phyloP scores from a whole-genome alignment of 2,113 vertebrate genomes.

The Apodemus sylvaticus region DNA sequence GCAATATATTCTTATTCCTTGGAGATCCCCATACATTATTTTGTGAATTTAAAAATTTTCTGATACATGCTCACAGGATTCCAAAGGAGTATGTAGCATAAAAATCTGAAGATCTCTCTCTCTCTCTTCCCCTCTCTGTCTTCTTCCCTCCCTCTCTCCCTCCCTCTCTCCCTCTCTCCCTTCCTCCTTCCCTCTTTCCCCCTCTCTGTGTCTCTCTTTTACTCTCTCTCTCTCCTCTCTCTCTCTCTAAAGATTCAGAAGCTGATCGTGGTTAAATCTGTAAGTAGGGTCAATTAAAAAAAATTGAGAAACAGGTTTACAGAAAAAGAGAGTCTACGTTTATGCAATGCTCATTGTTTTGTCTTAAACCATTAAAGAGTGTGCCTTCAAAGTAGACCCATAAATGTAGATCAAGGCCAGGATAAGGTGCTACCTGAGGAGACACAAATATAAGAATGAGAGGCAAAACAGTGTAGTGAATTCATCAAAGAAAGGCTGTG shows the following conservation, averaged over 20 bases:
- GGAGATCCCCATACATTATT: neutral
- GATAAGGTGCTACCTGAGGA: neutral
- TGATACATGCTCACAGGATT: neutral
- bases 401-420: neutral
- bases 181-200: no score
- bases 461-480: conserved; percentile 9
- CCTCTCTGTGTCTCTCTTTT: neutral
- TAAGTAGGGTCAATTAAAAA: neutral
- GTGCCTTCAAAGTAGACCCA: neutral
- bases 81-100: conserved; percentile 2
- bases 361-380: neutral
- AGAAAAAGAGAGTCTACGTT: neutral
- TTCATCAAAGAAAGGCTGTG: neutral
- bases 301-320: neutral
- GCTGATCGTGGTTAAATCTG: neutral
- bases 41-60: neutral
- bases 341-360: neutral
- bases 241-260: neutral
- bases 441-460: neutral
- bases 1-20: neutral
- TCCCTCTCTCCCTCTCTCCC: neutral
- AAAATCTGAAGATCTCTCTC: neutral
- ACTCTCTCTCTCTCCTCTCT: no score
- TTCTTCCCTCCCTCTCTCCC: neutral
- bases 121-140: neutral